Percentiles rank a stretch among this genome's conserved stretches.
phyloP scores from a whole-genome alignment of 2,888 invertebrate species.

The Gymnocheta viridis region DNA sequence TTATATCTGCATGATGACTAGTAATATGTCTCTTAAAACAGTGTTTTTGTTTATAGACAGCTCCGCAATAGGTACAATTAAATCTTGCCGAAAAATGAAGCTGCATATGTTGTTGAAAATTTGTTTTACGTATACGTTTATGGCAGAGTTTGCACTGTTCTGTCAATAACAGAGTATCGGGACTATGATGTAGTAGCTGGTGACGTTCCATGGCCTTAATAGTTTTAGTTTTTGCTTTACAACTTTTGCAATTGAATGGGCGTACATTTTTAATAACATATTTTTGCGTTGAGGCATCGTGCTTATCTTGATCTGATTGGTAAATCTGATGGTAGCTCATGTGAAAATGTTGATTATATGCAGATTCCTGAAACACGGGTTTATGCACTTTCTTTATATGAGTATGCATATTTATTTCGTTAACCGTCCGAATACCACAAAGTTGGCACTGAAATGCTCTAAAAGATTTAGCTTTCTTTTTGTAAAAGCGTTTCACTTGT shows the following conservation, averaged over 20 bases:
- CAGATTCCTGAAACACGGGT: not conserved
- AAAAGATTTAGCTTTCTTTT: not conserved
- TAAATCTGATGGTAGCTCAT: not conserved
- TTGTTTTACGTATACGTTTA: not conserved
- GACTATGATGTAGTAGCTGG: constrained; percentile 10
- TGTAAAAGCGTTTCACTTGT: not conserved
- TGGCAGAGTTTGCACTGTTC: constrained; percentile 23
- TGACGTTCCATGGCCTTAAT: constrained; percentile 1
- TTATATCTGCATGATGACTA: not conserved
- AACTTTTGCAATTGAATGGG: constrained; percentile 16
- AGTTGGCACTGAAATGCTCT: constrained; percentile 12
- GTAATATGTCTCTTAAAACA: not conserved
- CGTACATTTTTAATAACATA: not conserved
- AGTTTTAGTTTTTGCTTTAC: not conserved
- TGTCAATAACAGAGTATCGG: not conserved
- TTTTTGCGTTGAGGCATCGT: not conserved
- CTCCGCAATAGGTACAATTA: constrained; percentile 9
- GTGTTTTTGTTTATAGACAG: constrained; percentile 1
- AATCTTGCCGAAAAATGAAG: not conserved
- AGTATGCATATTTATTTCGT: constrained; percentile 2
- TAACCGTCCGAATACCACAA: constrained; percentile 8
- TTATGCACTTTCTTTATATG: constrained; percentile 12
- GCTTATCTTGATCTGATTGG: not conserved
- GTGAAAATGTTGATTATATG: not conserved
- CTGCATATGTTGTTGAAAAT: constrained; percentile 11